Base-by-base conservation (phyloP, 2,113 vertebrate genomes). In the Theropithecus gelada region DNA sequence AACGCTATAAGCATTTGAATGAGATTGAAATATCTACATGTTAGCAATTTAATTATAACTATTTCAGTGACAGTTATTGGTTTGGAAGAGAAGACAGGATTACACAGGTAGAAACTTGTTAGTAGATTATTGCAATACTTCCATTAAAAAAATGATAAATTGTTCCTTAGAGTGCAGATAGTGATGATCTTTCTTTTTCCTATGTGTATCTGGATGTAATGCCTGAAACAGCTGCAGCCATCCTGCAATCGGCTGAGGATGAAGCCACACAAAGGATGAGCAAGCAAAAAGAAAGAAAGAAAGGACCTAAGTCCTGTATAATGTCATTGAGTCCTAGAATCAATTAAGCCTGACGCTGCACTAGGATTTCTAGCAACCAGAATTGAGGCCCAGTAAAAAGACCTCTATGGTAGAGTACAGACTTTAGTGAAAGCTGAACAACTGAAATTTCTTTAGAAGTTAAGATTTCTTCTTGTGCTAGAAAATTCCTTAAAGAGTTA, bases 401-500 rank as follows among this genome's bases (percentile, higher is more conserved):
- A 57, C 48, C 6, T 66, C 55, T 52, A 5, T 27, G 48, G 32
- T 30, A 75, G 35, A 61, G 25, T 43, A 70, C 2, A 23, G 9
- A 66, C 16, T 55, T 12, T 13, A 27, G 16, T 55, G 64, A 82
- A 48, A 78, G 17, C 25, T 81, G 40, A 52, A 10, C 35, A 85
- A 87, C 13, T 45, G 2, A n/a, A 79, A 50, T 57, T 83, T 93
- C 38, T 90, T 83, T 14, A 66, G 23, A 1, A 72, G 7, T 59
- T 38, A 27, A 50, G 20, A 93, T 61, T 83, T n/a, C 27, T 88
- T 40, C 40, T 30, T 79, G 38, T 78, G 43, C 66, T 6, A 88
- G 38, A 64, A 72, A 92, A 76, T 27, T 16, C 30, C 25, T 61
- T 18, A 27, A 27, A 80, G 5, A 99, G 99, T 99, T 97, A 99